A percentile compares a stretch with the other conserved stretches of the same genome.
phyloP scores from a whole-genome alignment of 1,140 invertebrate genomes.

The Drosophila pruinosa region DNA sequence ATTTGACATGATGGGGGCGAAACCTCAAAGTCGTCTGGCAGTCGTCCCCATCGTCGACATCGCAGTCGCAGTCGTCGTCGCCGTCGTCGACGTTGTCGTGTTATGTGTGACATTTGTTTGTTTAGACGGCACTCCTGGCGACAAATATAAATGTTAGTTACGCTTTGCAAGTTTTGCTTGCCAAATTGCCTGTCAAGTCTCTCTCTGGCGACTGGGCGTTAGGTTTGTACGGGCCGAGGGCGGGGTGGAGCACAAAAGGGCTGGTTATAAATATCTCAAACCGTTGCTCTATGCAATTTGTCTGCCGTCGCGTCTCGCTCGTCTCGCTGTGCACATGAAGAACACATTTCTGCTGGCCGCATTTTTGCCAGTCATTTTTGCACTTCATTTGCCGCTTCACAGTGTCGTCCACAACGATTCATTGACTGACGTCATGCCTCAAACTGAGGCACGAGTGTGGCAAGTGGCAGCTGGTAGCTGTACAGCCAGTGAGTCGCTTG shows the following conservation, averaged over 20 bases:
- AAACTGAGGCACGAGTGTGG: conserved; percentile 17
- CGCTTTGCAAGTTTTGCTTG: conserved; percentile 57
- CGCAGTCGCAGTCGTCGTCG: conserved; percentile 1
- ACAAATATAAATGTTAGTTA: conserved; percentile 67
- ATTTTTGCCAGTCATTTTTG: conserved; percentile 51
- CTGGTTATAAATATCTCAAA: conserved; percentile 53
- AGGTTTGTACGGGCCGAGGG: neutral
- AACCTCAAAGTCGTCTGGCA: conserved; percentile 48
- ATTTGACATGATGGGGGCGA: conserved; percentile 14
- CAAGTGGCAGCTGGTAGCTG: conserved; percentile 4
- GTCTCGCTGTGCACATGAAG: neutral
- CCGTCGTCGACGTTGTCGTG: conserved; percentile 37
- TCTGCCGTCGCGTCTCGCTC: conserved; percentile 21
- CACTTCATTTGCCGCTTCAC: conserved; percentile 46
- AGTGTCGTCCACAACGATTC: conserved; percentile 35
- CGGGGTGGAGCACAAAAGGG: no score
- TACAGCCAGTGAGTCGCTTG: conserved; percentile 1
- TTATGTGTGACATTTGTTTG: conserved; percentile 65
- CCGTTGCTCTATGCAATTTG: conserved; percentile 50
- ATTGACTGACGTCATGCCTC: conserved; percentile 46
- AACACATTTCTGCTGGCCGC: conserved; percentile 35
- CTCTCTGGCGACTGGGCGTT: conserved; percentile 20
- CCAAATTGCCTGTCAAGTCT: conserved; percentile 63
- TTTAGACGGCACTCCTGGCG: conserved; percentile 62
- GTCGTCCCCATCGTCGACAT: conserved; percentile 2